These are phyloP conservation scores for Anguilla rostrata DNA, from an alignment of 2,113 vertebrate species.

Conservation along the genomic window DNA sequence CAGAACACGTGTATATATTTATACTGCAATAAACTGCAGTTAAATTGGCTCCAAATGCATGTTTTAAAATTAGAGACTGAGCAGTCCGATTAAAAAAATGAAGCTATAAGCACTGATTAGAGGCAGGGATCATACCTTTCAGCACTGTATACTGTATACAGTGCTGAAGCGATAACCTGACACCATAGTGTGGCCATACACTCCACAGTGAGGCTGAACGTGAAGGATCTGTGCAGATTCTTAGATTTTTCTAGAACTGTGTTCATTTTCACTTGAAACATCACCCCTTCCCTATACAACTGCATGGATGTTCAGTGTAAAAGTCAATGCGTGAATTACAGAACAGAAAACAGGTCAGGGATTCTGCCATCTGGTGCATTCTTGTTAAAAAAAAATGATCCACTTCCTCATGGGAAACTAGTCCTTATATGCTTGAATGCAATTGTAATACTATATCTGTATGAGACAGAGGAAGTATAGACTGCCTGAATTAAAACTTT, in stretches of 20 bases:
- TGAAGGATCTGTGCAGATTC: not conserved
- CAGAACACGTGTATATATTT: slow-evolving; percentile 11
- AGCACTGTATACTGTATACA: not conserved
- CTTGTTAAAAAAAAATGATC: not conserved
- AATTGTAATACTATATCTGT: not conserved
- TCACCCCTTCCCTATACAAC: not conserved
- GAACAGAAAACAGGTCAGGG: not conserved
- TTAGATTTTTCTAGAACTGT: not conserved
- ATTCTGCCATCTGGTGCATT: not conserved
- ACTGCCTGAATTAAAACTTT: not conserved
- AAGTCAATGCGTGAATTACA: not conserved
- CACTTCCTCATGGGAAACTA: not conserved
- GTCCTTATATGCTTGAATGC: not conserved
- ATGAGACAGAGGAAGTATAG: not conserved
- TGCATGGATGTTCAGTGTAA: not conserved
- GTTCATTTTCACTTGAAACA: not conserved
- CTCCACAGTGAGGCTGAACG: not conserved
- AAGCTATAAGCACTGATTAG: not conserved
- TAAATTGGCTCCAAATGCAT: slow-evolving; percentile 3
- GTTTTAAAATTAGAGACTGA: slow-evolving; percentile 6
- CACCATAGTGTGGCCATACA: not conserved
- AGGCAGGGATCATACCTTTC: not conserved
- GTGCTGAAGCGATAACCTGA: not conserved
- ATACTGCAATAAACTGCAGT: not conserved
- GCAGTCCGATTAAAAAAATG: not conserved